Percentiles rank a stretch among this genome's conserved stretches.
phyloP scores from a whole-genome alignment of 2,888 invertebrate genomes.

The Melolontha melolontha region DNA sequence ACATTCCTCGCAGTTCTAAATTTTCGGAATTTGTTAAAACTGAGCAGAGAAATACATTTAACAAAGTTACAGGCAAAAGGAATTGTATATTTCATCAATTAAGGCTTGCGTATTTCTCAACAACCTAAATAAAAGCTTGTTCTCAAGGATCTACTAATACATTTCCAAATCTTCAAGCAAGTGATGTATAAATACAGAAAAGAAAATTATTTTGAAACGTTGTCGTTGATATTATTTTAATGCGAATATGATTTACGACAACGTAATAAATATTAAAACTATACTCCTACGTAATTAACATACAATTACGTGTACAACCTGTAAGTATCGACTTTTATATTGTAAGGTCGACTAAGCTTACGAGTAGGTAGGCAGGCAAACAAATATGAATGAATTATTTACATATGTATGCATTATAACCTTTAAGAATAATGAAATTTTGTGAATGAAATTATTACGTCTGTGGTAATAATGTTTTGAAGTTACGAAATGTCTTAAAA shows the following conservation, averaged over 20 bases:
- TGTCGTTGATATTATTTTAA: background rate
- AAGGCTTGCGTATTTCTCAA: no score
- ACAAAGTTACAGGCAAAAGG: no score
- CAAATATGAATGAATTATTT: conserved; percentile 38
- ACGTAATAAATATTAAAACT: conserved; percentile 19
- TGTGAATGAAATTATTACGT: conserved; percentile 28
- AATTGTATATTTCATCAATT: no score
- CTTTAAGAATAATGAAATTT: conserved; percentile 36
- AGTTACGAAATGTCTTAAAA: no score
- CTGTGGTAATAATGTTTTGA: conserved; percentile 11
- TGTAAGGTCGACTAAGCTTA: conserved; percentile 31
- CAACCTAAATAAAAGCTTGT: conserved; percentile 26
- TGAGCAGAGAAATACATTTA: no score
- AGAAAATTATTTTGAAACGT: no score
- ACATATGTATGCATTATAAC: conserved; percentile 17
- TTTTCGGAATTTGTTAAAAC: no score
- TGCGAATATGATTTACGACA: conserved; percentile 20
- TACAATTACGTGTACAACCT: background rate
- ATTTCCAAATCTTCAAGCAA: conserved; percentile 46
- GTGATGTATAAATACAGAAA: conserved; percentile 46
- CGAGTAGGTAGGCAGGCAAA: conserved; percentile 28
- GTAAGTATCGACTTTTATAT: conserved; percentile 16
- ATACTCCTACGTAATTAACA: conserved; percentile 30
- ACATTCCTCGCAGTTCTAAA: no score
- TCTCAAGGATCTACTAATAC: conserved; percentile 8